Evolutionary conservation across 2,888 invertebrate species (phyloP).

Genomic region (Coenonympha glycerion): DNA sequence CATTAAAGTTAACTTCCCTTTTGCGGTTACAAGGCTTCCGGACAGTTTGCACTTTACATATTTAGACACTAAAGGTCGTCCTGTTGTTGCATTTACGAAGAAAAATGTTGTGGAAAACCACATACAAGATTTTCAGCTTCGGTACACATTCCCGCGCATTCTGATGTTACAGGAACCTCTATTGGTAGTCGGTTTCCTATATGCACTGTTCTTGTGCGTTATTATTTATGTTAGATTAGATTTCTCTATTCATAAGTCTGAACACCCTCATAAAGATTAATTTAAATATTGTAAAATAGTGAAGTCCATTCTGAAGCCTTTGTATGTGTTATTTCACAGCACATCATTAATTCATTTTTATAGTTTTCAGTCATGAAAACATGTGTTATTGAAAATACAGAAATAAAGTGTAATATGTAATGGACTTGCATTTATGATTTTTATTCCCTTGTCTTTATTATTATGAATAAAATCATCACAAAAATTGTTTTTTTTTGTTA

Average conservation of each 20-base stretch:
- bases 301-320: not conserved
- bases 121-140: slow-evolving; percentile 94
- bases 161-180: slow-evolving; percentile 95
- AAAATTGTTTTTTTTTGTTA: not conserved
- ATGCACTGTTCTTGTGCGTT: slow-evolving; percentile 90
- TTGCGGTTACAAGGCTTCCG: slow-evolving; percentile 81
- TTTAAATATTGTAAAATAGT: not conserved
- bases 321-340: not conserved
- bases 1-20: slow-evolving; percentile 88
- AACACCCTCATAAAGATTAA: slow-evolving; percentile 74
- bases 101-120: slow-evolving; percentile 95
- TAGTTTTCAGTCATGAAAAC: not conserved
- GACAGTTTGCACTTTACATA: slow-evolving; percentile 93
- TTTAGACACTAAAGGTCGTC: slow-evolving; percentile 94
- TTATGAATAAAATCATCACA: not conserved
- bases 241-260: slow-evolving; percentile 90
- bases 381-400: not conserved
- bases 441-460: not conserved
- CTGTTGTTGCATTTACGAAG: slow-evolving; percentile 88
- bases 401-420: not conserved
- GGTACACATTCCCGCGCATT: slow-evolving; percentile 89
- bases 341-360: not conserved
- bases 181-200: slow-evolving; percentile 90
- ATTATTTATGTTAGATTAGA: slow-evolving; percentile 96
- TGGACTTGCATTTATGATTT: not conserved